Conservation (phyloP, 2,113 vertebrate species). For the Oryzias woworae region DNA sequence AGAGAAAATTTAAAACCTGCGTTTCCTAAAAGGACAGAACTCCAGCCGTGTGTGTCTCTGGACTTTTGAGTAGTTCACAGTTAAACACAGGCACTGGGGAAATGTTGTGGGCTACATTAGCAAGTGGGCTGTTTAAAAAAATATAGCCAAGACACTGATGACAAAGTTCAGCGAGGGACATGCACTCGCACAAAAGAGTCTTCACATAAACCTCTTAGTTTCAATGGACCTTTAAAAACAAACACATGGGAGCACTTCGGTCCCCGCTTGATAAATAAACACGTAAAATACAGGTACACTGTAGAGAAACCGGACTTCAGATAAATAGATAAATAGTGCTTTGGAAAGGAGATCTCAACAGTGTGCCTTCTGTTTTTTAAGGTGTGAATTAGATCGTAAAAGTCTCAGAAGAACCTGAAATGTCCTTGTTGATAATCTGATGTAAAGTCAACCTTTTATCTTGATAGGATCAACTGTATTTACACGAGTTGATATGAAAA, state of each 20-base stretch:
- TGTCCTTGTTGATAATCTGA: constrained; percentile 18
- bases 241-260: constrained; percentile 41
- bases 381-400: constrained; percentile 21
- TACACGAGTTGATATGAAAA: constrained; percentile 18
- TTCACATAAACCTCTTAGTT: constrained; percentile 19
- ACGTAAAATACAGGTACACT: constrained; percentile 27
- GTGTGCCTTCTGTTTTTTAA: constrained; percentile 36
- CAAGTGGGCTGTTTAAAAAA: constrained; percentile 35
- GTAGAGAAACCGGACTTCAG: constrained; percentile 35
- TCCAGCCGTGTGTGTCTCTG: constrained; percentile 28
- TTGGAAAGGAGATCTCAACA: constrained; percentile 40
- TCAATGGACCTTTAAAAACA: constrained; percentile 28
- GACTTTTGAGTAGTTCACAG: constrained; percentile 83
- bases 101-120: constrained; percentile 93
- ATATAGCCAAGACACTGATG: constrained; percentile 18
- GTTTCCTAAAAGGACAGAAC: constrained; percentile 21
- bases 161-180: constrained; percentile 13
- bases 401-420: constrained; percentile 51
- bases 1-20: neutral
- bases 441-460: neutral
- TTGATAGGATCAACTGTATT: constrained; percentile 6
- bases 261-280: constrained; percentile 54
- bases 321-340: constrained; percentile 52
- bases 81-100: constrained; percentile 98
- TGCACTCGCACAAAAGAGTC: constrained; percentile 19